Base-by-base conservation (phyloP, 2,113 vertebrate genomes). In the Mormyrus iriodes region DNA sequence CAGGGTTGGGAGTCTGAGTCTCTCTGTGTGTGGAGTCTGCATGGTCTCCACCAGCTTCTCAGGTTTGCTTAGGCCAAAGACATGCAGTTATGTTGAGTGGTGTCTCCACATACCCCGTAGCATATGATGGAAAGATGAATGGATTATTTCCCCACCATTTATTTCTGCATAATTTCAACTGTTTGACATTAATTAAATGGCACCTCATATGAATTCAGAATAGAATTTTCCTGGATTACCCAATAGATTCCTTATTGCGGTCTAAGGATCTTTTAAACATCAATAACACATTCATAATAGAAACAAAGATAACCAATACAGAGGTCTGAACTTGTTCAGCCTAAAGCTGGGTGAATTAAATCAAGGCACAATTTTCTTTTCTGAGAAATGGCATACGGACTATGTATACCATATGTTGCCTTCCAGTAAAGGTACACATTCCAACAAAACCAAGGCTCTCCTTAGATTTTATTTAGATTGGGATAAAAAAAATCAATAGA, bases 401-500 rank as follows among this genome's bases (percentile, higher is more conserved):
- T 42, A 65, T 58, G 35, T 24, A 10, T 46, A 7, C 31, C 24
- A 61, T 65, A 87, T 44, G 52, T 21, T 4, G 13, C 35, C 19
- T 86, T 51, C 55, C 13, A 76, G 48, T 31, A 39, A 65, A 87
- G 42, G 46, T 58, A 86, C 65, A 82, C 65, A 79, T 31, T 58
- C 35, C 69, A 55, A 49, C 53, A 48, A 87, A 90, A 87, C 58
- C 61, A 42, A 35, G 61, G 46, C 49, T 46, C 27, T 49, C 48
- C 85, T 55, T 42, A 44, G 48, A 52, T 48, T 73, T 86, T 46
- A 58, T 73, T 86, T 39, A 49, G 61, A 49, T 53, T 48, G 13
- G 51, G 51, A 53, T 49, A 49, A 55, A 76, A 88, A 89, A 76
- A 35, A 86, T 49, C 55, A 89, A 46, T 85, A 86, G 12, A 90